Conservation (phyloP, 2,797 vertebrate genomes). For the Fratercula arctica region DNA sequence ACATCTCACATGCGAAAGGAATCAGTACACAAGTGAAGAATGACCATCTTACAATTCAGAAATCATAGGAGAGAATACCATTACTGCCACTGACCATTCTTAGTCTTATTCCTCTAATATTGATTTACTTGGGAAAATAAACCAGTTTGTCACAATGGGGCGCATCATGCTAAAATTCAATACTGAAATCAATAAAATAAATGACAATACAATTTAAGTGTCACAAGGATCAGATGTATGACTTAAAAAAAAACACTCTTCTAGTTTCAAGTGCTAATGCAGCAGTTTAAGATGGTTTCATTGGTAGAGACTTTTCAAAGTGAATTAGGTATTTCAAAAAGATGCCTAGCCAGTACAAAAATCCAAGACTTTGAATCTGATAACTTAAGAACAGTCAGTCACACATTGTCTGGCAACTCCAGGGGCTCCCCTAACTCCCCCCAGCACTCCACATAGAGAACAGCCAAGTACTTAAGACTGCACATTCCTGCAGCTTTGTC, state of each 20-base stretch:
- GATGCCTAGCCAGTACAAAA: background rate
- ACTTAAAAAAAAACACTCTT: background rate
- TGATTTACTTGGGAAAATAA: constrained; percentile 56
- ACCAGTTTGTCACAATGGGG: background rate
- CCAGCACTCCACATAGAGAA: background rate
- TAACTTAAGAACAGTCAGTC: background rate
- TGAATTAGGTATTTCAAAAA: background rate
- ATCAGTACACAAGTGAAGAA: background rate
- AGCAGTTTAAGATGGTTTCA: background rate
- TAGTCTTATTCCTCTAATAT: background rate
- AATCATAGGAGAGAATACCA: background rate
- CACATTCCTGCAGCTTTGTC: background rate
- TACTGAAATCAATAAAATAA: constrained; percentile 54
- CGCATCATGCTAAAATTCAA: constrained; percentile 27
- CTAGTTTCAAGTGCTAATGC: background rate
- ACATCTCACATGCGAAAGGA: background rate
- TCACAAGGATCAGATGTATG: background rate
- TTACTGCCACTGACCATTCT: background rate
- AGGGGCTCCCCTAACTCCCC: background rate
- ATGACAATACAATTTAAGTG: background rate
- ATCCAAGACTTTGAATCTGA: background rate
- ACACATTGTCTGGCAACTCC: background rate
- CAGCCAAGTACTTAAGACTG: background rate
- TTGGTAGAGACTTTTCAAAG: background rate
- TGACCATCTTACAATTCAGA: background rate